These are phyloP conservation scores for Apaloderma vittatum DNA, from an alignment of 2,113 vertebrate genomes.

Conservation along the genomic window DNA sequence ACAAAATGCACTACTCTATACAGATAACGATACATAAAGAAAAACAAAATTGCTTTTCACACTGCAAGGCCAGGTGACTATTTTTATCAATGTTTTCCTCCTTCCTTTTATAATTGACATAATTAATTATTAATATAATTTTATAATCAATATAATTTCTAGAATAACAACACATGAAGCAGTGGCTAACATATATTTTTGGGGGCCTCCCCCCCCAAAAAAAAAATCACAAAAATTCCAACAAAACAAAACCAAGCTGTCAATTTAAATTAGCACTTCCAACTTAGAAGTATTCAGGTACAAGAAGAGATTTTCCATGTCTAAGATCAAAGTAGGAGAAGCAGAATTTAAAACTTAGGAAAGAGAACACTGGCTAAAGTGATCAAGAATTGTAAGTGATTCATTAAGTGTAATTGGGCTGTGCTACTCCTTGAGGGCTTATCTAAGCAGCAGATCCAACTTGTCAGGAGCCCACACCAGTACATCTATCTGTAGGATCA, in stretches of 20 bases:
- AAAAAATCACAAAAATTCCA: background rate
- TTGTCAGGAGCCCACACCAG: background rate
- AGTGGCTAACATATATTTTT: too few relatives aligned
- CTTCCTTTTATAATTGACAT: background rate
- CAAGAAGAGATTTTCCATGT: background rate
- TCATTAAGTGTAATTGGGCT: conserved; percentile 41
- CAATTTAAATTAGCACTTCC: background rate
- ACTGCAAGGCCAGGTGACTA: background rate
- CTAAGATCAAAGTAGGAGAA: conserved; percentile 20
- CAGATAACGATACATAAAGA: background rate
- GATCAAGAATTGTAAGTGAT: conserved; percentile 19
- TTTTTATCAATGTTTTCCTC: background rate
- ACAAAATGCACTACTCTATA: background rate
- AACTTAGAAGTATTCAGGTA: background rate
- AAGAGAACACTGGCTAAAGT: background rate
- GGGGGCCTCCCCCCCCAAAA: too few relatives aligned
- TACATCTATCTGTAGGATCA: background rate
- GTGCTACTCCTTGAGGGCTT: background rate
- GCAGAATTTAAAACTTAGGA: conserved; percentile 22
- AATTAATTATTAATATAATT: too few relatives aligned
- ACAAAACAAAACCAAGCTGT: background rate
- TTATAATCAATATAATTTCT: background rate
- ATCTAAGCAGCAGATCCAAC: background rate
- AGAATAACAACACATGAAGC: background rate
- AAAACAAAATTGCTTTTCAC: background rate